Percentiles rank a stretch among this genome's conserved stretches.
These are phyloP conservation scores for Polydrusus pterygomalis DNA, from an alignment of 2,888 invertebrate species.

Conservation along the genomic window DNA sequence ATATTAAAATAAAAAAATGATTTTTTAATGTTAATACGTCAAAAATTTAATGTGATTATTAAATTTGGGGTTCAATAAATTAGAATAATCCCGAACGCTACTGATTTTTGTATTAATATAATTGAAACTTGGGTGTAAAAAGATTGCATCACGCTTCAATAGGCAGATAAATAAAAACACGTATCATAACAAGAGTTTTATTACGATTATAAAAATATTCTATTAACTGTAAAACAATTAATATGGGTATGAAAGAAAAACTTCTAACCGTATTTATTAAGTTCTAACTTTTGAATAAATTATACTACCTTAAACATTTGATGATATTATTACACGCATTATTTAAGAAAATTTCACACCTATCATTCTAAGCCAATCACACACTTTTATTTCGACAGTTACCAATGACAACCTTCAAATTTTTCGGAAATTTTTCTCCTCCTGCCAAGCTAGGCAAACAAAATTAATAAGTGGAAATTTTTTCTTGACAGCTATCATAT, in stretches of 20 bases:
- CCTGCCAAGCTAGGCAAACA: no score
- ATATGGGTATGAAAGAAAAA: slow-evolving; percentile 11
- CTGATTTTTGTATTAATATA: slow-evolving; percentile 17
- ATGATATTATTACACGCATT: no score
- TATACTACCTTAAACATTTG: background rate
- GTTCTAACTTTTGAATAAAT: background rate
- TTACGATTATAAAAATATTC: slow-evolving; percentile 13
- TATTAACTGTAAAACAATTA: slow-evolving; percentile 10
- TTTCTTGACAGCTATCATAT: no score
- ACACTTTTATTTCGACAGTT: no score
- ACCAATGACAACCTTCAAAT: no score
- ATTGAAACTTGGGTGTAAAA: background rate
- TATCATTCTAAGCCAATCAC: no score
- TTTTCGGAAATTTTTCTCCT: no score
- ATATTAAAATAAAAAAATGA: no score
- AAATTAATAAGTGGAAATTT: no score
- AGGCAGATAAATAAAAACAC: slow-evolving; percentile 21
- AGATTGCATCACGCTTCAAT: slow-evolving; percentile 6
- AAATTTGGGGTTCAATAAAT: background rate
- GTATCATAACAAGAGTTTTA: slow-evolving; percentile 11
- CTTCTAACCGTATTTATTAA: slow-evolving; percentile 7
- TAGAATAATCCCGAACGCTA: background rate
- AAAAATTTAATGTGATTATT: no score
- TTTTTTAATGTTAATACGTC: no score
- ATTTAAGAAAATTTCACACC: background rate